Evolutionary conservation across 2,113 vertebrate species (phyloP).

Genomic region (Tachysurus fulvidraco): DNA sequence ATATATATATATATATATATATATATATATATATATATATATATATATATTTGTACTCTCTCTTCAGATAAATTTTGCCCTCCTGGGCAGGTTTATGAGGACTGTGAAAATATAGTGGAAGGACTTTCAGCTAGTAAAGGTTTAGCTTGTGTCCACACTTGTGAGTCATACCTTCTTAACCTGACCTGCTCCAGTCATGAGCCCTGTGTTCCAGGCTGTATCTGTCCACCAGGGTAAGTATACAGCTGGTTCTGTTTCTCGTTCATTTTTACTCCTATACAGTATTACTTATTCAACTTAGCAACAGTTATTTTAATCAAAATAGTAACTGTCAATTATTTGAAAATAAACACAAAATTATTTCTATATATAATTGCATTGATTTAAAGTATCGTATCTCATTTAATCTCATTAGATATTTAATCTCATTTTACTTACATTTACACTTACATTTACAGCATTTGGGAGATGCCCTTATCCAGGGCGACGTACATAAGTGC

Average conservation of each 20-base stretch:
- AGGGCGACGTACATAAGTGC: too few relatives aligned
- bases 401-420: too few relatives aligned
- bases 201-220: constrained; percentile 87
- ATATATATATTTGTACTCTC: neutral
- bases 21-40: neutral
- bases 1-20: neutral
- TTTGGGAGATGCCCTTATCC: too few relatives aligned
- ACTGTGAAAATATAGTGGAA: constrained; percentile 76
- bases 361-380: neutral
- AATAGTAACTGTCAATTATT: neutral
- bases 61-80: constrained; percentile 78
- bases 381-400: too few relatives aligned
- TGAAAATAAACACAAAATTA: neutral
- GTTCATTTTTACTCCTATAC: neutral
- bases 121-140: constrained; percentile 69
- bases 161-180: constrained; percentile 91
- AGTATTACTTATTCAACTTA: neutral
- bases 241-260: neutral
- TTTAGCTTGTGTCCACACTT: constrained; percentile 81
- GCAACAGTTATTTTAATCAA: neutral
- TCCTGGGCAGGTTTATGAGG: constrained; percentile 81
- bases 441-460: too few relatives aligned
- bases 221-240: constrained; percentile 86
- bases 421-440: too few relatives aligned
- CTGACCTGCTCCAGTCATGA: constrained; percentile 80